These are phyloP conservation scores for Nephrotoma appendiculata DNA, from an alignment of 2,888 invertebrate genomes.

Conservation along the genomic window DNA sequence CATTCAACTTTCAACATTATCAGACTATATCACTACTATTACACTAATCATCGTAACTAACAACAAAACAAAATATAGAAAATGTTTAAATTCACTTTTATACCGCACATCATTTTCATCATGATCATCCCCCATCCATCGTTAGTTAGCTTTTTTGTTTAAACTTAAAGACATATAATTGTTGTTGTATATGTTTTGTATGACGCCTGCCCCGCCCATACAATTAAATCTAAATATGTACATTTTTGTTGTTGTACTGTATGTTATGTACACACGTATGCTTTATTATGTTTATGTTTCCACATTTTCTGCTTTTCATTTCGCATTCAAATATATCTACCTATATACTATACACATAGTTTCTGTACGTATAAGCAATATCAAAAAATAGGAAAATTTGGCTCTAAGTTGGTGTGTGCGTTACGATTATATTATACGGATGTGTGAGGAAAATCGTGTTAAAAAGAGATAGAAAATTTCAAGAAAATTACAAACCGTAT, in stretches of 20 bases:
- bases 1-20: too few species aligned
- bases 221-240: background rate
- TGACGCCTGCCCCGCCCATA: background rate
- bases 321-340: background rate
- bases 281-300: background rate
- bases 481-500: background rate
- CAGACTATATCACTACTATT: background rate
- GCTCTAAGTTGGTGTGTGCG: background rate
- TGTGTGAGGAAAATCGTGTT: background rate
- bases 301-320: background rate
- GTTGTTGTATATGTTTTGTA: background rate
- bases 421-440: too few species aligned
- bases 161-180: background rate
- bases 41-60: background rate
- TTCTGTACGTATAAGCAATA: background rate
- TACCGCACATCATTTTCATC: background rate
- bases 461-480: background rate
- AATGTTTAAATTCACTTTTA: background rate
- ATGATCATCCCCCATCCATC: background rate
- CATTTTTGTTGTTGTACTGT: background rate
- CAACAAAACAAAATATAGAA: background rate
- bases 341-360: background rate
- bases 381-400: background rate
- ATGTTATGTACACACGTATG: background rate
- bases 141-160: background rate